Conservation (phyloP, 2,888 invertebrate species). For the Coelopa pilipes region DNA sequence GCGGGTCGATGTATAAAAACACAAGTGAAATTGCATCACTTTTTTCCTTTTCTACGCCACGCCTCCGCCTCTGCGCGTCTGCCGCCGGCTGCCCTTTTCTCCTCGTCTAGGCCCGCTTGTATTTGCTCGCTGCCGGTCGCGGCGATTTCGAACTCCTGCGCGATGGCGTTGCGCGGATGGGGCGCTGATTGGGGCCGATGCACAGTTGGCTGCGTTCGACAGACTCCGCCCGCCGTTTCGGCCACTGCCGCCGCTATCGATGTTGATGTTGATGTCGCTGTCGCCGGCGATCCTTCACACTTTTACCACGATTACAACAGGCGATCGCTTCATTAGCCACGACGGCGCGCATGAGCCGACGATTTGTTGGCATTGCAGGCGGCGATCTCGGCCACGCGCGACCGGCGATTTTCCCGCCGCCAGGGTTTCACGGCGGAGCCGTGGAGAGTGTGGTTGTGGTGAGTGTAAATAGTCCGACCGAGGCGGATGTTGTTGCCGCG, state of each 20-base stretch:
- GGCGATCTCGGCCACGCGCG: neutral
- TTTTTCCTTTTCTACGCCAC: neutral
- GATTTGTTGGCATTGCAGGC: constrained; percentile 9
- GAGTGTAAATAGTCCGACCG: neutral
- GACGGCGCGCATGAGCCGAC: neutral
- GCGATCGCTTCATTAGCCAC: neutral
- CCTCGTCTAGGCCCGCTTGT: no score
- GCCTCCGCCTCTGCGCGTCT: neutral
- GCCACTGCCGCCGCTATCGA: neutral
- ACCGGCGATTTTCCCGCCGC: no score
- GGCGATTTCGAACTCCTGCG: no score
- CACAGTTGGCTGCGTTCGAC: neutral
- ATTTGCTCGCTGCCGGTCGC: no score
- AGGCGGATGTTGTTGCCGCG: constrained; percentile 21
- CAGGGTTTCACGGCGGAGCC: no score
- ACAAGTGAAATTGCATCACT: constrained; percentile 9
- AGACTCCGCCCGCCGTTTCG: neutral
- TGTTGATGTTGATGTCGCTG: no score
- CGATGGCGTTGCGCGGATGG: no score
- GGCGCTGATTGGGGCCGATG: no score
- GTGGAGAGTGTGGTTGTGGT: neutral
- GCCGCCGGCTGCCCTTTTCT: constrained; percentile 6
- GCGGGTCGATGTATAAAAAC: neutral
- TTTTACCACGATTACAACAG: constrained; percentile 9
- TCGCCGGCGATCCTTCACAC: constrained; percentile 4